Conservation (phyloP, 2,113 vertebrate genomes). For the Platichthys flesus region DNA sequence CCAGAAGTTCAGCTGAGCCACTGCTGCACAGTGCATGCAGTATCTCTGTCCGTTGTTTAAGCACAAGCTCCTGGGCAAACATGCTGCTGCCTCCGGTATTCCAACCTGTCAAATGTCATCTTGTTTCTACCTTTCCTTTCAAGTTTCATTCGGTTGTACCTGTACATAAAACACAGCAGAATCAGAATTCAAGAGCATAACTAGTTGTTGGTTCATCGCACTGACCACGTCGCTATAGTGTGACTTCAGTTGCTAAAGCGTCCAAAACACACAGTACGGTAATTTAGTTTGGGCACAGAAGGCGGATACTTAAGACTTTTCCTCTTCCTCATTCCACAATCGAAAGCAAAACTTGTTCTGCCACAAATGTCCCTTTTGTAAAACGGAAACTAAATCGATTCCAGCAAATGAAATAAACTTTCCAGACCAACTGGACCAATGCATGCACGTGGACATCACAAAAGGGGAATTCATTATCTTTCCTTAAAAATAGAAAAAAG, state of each 20-base stretch:
- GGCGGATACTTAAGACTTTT: neutral
- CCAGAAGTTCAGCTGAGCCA: constrained; percentile 82
- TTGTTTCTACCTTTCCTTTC: no score
- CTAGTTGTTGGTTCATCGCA: no score
- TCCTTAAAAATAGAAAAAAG: no score
- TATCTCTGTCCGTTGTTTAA: constrained; percentile 81
- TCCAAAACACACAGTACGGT: no score
- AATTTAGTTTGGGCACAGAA: neutral
- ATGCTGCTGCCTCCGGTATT: constrained; percentile 50
- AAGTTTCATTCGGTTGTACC: no score
- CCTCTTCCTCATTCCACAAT: constrained; percentile 59
- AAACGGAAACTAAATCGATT: neutral
- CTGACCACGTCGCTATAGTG: no score
- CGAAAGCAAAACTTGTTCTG: constrained; percentile 48
- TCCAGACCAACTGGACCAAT: neutral
- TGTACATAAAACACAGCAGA: no score
- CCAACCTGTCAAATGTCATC: constrained; percentile 13
- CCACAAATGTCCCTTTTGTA: neutral
- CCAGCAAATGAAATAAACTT: neutral
- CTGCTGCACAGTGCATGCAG: constrained; percentile 80
- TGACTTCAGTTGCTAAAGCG: no score
- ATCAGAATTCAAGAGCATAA: neutral
- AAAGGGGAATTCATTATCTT: no score
- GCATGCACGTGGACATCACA: no score
- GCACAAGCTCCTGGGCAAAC: constrained; percentile 77